phyloP scores from a whole-genome alignment of 2,113 vertebrate species.

The Vidua chalybeata region DNA sequence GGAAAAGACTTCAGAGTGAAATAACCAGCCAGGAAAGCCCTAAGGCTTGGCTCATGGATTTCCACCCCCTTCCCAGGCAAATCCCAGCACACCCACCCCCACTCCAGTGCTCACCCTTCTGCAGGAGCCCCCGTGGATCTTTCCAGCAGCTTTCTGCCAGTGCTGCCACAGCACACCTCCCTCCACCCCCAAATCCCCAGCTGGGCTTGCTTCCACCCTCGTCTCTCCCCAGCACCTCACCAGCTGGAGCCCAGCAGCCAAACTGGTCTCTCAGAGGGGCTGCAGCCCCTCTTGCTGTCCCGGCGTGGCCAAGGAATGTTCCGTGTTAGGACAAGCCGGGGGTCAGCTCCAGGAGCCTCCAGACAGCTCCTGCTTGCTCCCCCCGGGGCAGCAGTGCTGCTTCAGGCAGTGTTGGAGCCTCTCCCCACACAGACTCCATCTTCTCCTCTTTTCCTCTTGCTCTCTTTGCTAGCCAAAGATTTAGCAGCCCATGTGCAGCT shows the following conservation, averaged over 20 bases:
- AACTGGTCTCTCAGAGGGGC: no score
- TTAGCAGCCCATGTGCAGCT: fast-evolving
- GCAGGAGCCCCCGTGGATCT: background rate
- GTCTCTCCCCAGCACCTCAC: background rate
- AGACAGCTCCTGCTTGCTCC: fast-evolving
- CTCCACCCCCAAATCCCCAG: fast-evolving
- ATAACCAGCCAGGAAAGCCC: background rate
- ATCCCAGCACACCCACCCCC: background rate
- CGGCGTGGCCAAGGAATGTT: fast-evolving
- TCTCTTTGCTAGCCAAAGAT: background rate
- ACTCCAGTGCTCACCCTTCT: background rate
- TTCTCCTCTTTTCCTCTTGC: background rate
- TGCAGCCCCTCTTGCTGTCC: background rate
- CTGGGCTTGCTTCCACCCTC: background rate
- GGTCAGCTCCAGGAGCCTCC: background rate
- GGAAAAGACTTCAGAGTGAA: background rate
- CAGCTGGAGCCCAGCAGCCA: background rate
- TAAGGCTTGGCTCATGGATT: background rate
- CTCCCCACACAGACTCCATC: background rate
- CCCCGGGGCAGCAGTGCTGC: background rate
- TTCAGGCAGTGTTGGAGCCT: background rate
- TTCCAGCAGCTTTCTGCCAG: background rate
- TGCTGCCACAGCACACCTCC: fast-evolving
- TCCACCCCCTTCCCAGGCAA: background rate
- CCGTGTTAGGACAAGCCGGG: fast-evolving